Percentiles rank a stretch among this genome's conserved stretches.
phyloP scores from a whole-genome alignment of 2,888 invertebrate genomes.

The Crioceris asparagi region DNA sequence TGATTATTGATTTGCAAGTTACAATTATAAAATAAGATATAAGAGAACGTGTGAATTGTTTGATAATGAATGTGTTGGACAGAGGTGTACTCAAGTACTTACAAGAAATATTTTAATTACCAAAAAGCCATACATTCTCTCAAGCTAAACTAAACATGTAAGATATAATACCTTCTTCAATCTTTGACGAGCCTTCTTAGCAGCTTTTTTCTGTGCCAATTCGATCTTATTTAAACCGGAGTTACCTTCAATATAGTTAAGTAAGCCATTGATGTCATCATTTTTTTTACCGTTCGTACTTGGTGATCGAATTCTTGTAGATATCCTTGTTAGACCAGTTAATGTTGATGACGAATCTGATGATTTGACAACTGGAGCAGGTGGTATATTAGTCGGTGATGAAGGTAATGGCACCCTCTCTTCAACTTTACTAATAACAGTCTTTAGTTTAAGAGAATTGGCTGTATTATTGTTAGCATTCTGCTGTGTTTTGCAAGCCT shows the following conservation, averaged over 20 bases:
- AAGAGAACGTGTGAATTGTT: no score
- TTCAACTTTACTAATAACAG: conserved; percentile 17
- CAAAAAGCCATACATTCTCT: no score
- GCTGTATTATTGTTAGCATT: conserved; percentile 5
- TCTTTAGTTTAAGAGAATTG: conserved; percentile 15
- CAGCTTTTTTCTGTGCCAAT: conserved; percentile 54
- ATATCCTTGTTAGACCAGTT: conserved; percentile 8
- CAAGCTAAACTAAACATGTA: no score
- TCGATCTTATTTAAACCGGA: conserved; percentile 30
- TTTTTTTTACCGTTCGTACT: conserved; percentile 7
- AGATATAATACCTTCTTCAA: conserved; percentile 58
- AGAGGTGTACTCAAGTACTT: no score
- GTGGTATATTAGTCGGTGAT: conserved; percentile 22
- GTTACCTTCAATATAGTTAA: conserved; percentile 37
- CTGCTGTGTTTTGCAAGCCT: conserved; percentile 9
- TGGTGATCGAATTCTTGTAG: background rate
- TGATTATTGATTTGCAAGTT: no score
- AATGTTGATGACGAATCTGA: conserved; percentile 15
- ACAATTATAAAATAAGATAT: no score
- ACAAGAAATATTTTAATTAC: no score
- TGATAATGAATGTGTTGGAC: no score
- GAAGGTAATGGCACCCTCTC: conserved; percentile 21
- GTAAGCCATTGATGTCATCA: conserved; percentile 32
- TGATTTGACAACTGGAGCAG: conserved; percentile 19
- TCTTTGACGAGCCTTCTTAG: conserved; percentile 74